A percentile compares a stretch with the other conserved stretches of the same genome.
These are phyloP conservation scores for Symphodus melops DNA, from an alignment of 2,113 vertebrate genomes.

Conservation along the genomic window DNA sequence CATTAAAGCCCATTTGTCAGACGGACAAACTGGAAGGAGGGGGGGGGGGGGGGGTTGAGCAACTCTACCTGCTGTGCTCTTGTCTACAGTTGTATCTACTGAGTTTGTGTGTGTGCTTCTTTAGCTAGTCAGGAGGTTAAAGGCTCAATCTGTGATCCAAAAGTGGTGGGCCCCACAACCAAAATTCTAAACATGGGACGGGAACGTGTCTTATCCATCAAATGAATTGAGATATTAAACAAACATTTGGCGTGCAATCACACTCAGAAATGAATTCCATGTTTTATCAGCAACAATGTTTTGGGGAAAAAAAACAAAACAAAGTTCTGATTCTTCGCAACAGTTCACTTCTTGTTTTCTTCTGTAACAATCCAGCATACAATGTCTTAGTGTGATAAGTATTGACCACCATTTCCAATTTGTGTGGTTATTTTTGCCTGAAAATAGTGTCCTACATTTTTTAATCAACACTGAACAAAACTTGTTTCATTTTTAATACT, in stretches of 20 bases:
- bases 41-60: constrained; percentile 47
- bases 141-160: constrained; percentile 20
- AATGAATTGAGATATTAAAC: no score
- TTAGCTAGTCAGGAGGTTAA: constrained; percentile 17
- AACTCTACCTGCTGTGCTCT: constrained; percentile 67
- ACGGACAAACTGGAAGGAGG: constrained; percentile 39
- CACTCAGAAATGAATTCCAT: background rate
- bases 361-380: no score
- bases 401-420: no score
- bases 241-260: background rate
- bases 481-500: no score
- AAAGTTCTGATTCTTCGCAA: no score
- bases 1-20: constrained; percentile 75
- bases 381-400: background rate
- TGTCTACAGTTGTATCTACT: constrained; percentile 62
- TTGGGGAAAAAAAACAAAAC: no score
- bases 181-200: background rate
- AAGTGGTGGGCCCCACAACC: background rate
- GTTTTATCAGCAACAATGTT: no score
- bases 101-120: constrained; percentile 41
- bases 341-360: no score
- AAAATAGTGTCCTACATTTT: no score
- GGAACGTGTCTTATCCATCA: background rate
- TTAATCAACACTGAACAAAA: no score
- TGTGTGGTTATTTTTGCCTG: no score